A percentile compares a stretch with the other conserved stretches of the same genome.
Conservation (phyloP, 2,113 vertebrate species). For the Climacteris rufus region DNA sequence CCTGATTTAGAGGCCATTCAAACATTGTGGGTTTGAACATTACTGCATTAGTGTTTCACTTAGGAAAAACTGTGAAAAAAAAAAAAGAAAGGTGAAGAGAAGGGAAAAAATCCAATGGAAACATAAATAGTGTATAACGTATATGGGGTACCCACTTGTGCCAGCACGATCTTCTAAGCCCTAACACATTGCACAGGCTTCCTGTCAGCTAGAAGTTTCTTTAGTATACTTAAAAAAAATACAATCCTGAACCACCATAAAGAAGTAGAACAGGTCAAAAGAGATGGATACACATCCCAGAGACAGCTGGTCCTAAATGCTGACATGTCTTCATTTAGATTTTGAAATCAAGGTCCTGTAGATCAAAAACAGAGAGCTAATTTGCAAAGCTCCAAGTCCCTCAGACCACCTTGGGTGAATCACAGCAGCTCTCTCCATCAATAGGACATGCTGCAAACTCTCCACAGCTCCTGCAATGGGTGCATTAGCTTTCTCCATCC, state of each 20-base stretch:
- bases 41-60: constrained; percentile 61
- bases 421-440: not conserved
- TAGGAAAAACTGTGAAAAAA: constrained; percentile 48
- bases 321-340: not conserved
- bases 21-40: constrained; percentile 69
- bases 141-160: constrained; percentile 35
- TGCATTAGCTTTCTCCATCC: not conserved
- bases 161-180: constrained; percentile 29
- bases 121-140: constrained; percentile 54
- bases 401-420: not conserved
- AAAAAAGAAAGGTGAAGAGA: constrained; percentile 9
- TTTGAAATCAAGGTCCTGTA: not conserved
- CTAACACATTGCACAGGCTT: constrained; percentile 24
- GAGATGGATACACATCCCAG: not conserved
- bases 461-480: not conserved
- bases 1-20: constrained; percentile 67
- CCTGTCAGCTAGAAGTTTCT: not conserved
- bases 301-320: not conserved
- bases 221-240: not conserved
- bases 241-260: not conserved
- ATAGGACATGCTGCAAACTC: not conserved
- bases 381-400: not conserved
- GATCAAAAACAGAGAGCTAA: not conserved
- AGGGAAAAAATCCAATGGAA: constrained; percentile 43
- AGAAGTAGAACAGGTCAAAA: not conserved